These are phyloP conservation scores for Acanthis flammea DNA, from an alignment of 2,797 vertebrate genomes.

Conservation along the genomic window DNA sequence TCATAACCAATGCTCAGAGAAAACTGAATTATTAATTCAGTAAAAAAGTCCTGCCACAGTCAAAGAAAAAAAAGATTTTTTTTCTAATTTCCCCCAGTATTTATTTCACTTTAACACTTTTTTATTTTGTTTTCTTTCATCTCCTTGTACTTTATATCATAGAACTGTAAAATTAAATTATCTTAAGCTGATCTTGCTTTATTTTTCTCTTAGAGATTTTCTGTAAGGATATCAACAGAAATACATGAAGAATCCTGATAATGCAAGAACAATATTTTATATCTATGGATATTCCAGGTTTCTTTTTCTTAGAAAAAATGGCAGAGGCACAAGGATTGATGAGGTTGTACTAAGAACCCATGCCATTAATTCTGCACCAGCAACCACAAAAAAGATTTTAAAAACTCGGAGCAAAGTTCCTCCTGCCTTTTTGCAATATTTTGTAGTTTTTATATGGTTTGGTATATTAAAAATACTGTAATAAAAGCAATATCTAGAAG, in stretches of 20 bases:
- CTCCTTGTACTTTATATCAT: neutral
- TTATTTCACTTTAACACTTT: neutral
- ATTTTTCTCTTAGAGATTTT: conserved; percentile 65
- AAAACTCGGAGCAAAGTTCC: neutral
- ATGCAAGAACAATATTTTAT: neutral
- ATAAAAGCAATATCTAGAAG: neutral
- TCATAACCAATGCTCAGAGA: neutral
- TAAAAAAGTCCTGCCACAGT: neutral
- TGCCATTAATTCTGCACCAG: neutral
- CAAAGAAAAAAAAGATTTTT: neutral
- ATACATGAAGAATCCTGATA: conserved; percentile 69
- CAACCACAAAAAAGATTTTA: neutral
- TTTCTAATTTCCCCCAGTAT: neutral
- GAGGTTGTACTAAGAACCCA: neutral
- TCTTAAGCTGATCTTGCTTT: neutral
- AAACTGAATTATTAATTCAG: neutral
- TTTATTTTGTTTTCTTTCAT: neutral
- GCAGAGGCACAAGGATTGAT: neutral
- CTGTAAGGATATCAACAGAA: conserved; percentile 76
- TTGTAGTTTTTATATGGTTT: neutral
- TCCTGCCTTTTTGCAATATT: neutral
- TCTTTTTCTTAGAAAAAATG: neutral
- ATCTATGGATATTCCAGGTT: neutral
- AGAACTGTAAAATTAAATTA: neutral
- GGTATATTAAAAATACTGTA: neutral